Percentiles rank a stretch among this genome's conserved stretches.
These are phyloP conservation scores for Eristalis tenax DNA, from an alignment of 2,888 invertebrate species.

Conservation along the genomic window DNA sequence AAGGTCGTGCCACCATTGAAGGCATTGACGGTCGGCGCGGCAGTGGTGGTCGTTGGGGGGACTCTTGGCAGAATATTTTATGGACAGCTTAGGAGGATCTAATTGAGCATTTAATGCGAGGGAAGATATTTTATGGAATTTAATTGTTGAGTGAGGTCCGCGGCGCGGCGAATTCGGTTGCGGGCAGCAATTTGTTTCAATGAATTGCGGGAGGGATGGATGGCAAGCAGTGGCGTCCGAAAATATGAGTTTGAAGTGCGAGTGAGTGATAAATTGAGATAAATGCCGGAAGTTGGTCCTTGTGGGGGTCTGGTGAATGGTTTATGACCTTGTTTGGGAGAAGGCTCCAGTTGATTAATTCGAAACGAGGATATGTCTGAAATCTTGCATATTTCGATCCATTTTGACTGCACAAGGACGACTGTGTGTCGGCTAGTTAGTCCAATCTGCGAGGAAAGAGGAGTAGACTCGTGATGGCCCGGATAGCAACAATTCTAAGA, in stretches of 20 bases:
- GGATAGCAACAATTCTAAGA: no score
- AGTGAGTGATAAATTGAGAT: background rate
- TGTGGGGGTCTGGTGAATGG: background rate
- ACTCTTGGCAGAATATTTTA: constrained; percentile 6
- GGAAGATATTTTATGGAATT: constrained; percentile 33
- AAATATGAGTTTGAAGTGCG: background rate
- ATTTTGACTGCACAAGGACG: no score
- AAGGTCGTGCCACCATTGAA: constrained; percentile 9
- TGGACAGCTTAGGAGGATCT: constrained; percentile 18
- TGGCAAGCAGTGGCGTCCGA: background rate
- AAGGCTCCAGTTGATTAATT: no score
- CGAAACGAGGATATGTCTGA: no score
- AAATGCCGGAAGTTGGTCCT: background rate
- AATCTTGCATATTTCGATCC: no score
- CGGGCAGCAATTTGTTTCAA: constrained; percentile 15
- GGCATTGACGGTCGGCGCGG: background rate
- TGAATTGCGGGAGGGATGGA: background rate
- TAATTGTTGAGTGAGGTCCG: background rate
- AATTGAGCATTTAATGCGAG: constrained; percentile 40
- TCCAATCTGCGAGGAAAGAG: no score
- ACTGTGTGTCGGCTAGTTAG: no score
- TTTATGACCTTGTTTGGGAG: background rate
- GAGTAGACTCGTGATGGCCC: no score
- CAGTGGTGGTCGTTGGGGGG: background rate
- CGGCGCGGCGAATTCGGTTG: background rate